phyloP scores from a whole-genome alignment of 2,113 vertebrate species.

The Picathartes gymnocephalus region DNA sequence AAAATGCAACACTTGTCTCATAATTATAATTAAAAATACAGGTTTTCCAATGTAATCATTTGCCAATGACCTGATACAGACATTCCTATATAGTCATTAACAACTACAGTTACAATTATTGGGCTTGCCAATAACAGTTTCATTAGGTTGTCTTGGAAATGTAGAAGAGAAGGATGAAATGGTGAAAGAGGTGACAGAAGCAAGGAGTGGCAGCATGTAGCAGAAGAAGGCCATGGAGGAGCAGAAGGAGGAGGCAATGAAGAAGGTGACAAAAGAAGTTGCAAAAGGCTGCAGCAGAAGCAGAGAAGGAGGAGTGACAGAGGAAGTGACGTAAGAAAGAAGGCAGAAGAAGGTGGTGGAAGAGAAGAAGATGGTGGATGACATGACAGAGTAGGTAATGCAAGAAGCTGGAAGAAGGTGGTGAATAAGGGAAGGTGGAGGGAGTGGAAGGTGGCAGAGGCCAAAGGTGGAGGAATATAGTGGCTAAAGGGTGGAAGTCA shows the following conservation, averaged over 20 bases:
- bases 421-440: background rate
- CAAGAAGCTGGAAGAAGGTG: background rate
- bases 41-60: background rate
- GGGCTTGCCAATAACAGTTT: background rate
- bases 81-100: background rate
- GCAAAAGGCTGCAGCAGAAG: background rate
- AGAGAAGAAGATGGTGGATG: background rate
- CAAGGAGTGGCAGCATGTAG: background rate
- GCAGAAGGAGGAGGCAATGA: background rate
- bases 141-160: background rate
- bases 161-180: background rate
- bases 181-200: background rate
- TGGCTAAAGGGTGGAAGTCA: background rate
- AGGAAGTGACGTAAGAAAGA: background rate
- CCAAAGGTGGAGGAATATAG: background rate
- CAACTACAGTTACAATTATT: background rate
- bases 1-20: background rate
- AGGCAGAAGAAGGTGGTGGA: background rate
- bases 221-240: background rate
- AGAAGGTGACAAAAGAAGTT: background rate
- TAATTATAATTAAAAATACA: background rate
- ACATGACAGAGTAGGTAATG: background rate
- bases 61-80: background rate
- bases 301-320: background rate
- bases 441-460: background rate